These are phyloP conservation scores for Sapayoa aenigma DNA, from an alignment of 2,113 vertebrate genomes.

Conservation along the genomic window DNA sequence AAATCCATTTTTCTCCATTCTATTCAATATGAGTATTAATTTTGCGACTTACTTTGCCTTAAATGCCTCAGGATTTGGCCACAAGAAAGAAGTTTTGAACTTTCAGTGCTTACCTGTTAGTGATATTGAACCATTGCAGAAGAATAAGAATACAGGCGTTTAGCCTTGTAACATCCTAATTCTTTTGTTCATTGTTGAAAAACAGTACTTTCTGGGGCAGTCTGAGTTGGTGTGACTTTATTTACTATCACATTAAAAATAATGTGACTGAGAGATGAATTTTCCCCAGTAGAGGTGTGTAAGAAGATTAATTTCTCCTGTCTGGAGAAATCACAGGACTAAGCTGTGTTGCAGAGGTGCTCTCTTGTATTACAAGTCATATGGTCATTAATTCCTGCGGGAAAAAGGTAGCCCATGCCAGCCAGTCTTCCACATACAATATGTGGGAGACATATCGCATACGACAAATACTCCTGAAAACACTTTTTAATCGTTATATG, in stretches of 20 bases:
- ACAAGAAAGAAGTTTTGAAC: neutral
- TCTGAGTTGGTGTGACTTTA: neutral
- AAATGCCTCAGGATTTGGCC: neutral
- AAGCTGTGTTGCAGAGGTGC: neutral
- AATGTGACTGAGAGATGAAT: neutral
- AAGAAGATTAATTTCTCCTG: neutral
- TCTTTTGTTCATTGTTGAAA: neutral
- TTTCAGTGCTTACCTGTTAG: neutral
- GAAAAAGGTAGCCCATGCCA: neutral
- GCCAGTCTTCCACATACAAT: neutral
- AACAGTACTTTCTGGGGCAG: neutral
- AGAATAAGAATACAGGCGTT: neutral
- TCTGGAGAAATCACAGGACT: neutral
- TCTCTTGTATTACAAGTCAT: neutral
- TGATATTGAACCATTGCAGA: neutral
- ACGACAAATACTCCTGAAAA: neutral
- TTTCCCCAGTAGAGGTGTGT: neutral
- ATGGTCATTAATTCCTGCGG: neutral
- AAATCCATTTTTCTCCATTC: neutral
- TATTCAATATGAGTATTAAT: neutral
- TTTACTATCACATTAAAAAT: neutral
- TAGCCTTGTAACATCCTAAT: neutral
- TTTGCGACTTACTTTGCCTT: neutral
- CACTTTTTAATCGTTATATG: neutral
- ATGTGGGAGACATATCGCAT: neutral